These are phyloP conservation scores for Leuctra nigra DNA, from an alignment of 2,888 invertebrate genomes.

Conservation along the genomic window DNA sequence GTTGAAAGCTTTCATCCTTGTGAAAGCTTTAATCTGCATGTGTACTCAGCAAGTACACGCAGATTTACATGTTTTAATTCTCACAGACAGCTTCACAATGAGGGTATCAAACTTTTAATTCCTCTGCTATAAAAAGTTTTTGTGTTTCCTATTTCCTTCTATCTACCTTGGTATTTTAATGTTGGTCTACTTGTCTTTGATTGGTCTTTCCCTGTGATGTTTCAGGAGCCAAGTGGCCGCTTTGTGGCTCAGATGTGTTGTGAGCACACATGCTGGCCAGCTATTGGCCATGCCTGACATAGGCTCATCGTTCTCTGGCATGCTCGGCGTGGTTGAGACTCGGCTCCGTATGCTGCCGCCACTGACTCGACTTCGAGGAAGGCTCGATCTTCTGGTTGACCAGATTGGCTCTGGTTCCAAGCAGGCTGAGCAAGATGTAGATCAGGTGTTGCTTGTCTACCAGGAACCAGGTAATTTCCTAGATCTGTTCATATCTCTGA, in stretches of 20 bases:
- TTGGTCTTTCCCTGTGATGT: too few species aligned
- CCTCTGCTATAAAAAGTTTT: too few species aligned
- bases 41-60: too few species aligned
- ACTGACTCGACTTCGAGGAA: conserved; percentile 51
- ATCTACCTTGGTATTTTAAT: too few species aligned
- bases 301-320: conserved; percentile 47
- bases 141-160: too few species aligned
- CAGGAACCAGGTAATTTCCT: conserved; percentile 41
- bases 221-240: conserved; percentile 47
- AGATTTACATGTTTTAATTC: too few species aligned
- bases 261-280: conserved; percentile 53
- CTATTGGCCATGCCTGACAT: conserved; percentile 55
- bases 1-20: too few species aligned
- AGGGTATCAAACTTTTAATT: too few species aligned
- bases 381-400: conserved; percentile 52
- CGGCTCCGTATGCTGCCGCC: conserved; percentile 47
- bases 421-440: conserved; percentile 37
- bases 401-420: conserved; percentile 41
- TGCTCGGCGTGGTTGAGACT: conserved; percentile 51
- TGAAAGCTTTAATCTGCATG: too few species aligned
- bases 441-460: conserved; percentile 46
- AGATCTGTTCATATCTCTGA: too few species aligned
- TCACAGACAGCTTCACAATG: too few species aligned
- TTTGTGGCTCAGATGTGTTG: conserved; percentile 52
- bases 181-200: too few species aligned